Evolutionary conservation across 2,888 invertebrate genomes (phyloP), one percentile per base, ranked within the genome.

Genomic region (Meteorus cinctellus): DNA sequence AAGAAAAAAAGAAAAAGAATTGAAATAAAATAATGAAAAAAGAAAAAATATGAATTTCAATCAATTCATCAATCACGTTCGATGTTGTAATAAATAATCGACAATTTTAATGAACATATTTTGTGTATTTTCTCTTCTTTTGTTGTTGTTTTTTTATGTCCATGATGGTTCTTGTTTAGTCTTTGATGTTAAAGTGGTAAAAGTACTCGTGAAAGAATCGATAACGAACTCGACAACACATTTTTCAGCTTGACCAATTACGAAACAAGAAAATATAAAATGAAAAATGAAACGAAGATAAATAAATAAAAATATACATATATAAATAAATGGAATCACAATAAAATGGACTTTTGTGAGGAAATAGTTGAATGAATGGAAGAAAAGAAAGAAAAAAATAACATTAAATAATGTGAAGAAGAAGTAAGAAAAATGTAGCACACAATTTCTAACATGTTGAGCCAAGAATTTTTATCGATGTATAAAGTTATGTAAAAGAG

Each of bases 391-490:
- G 16, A 41, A 48, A 48, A 2, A n/a, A 48, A 48, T 16, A n/a
- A 48, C 16, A n/a, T 16, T 48, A 41, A 41, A 10, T 10, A 41
- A 41, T 41, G 48, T 24, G 48, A 71, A 41, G 45, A n/a, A n/a
- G n/a, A n/a, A 60, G 29, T 29, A n/a, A 69, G 68, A 65, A 16
- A 41, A 72, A 59, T 59, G 72, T 60, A 51, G 69, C 68, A 72
- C 60, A 34, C 29, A 62, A 62, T 76, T 72, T 76, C 66, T 63
- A 76, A 68, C 41, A 19, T 8, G 24, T 55, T 55, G 72, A 76
- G 51, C 29, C 0, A 68, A 10, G 19, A 24, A 68, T 41, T 48
- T 27, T 69, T 69, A 34, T 60, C 31, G 34, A 67, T 67, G 41
- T 29, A 45, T n/a, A 19, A 62, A 71, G 24, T 59, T 59, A 34